Evolutionary conservation across 37 sponge, comb jelly and placozoan genomes (phyloP).

Genomic region (Hexactinellida sp.): DNA sequence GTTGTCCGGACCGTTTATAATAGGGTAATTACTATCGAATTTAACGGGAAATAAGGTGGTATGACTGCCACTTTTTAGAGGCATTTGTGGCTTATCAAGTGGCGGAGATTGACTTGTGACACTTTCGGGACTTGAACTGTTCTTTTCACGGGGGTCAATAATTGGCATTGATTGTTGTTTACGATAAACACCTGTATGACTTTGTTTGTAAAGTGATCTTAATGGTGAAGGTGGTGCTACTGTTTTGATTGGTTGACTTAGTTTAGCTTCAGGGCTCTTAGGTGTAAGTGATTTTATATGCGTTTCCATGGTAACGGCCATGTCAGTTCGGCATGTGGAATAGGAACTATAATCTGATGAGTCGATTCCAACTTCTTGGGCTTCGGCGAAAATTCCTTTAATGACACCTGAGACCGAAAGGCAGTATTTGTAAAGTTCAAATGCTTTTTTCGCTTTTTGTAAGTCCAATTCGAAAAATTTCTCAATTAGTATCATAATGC

Average conservation of each 20-base stretch:
- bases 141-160: not conserved
- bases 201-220: not conserved
- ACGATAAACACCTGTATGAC: not conserved
- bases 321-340: not conserved
- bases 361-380: not conserved
- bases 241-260: not conserved
- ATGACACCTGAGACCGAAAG: not conserved
- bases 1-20: not conserved
- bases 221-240: not conserved
- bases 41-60: not conserved
- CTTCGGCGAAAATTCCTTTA: slow-evolving; percentile 7
- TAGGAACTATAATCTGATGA: not conserved
- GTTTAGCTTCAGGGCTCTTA: not conserved
- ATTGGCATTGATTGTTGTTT: not conserved
- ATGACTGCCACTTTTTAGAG: not conserved
- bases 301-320: not conserved
- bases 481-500: not conserved
- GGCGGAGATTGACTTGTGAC: not conserved
- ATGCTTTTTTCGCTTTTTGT: not conserved
- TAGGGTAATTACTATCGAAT: not conserved
- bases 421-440: not conserved
- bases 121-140: not conserved
- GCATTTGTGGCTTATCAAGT: not conserved
- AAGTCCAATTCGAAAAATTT: not conserved
- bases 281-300: not conserved